phyloP scores from a whole-genome alignment of 2,888 invertebrate species.

The Calliopum simillimum region DNA sequence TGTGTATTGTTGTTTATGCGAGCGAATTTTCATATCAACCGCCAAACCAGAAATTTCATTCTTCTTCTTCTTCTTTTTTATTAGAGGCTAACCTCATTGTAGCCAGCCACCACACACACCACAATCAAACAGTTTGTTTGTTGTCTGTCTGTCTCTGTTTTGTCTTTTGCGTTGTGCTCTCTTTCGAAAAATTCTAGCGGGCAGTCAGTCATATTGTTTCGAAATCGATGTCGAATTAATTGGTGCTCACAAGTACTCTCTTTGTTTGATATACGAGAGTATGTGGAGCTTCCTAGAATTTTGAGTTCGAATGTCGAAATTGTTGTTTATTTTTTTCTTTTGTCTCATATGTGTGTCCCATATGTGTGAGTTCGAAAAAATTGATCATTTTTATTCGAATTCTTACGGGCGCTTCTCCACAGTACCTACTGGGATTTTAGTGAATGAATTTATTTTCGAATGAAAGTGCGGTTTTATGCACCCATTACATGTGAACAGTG shows the following conservation, averaged over 20 bases:
- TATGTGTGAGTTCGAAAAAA: neutral
- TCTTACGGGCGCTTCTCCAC: neutral
- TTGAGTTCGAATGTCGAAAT: neutral
- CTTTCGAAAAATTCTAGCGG: neutral
- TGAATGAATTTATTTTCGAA: constrained; percentile 31
- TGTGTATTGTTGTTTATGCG: constrained; percentile 6
- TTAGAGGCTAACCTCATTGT: constrained; percentile 19
- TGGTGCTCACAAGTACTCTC: constrained; percentile 1
- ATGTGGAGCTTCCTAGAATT: neutral
- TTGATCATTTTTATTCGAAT: constrained; percentile 5
- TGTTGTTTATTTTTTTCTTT: neutral
- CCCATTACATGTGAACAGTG: no score
- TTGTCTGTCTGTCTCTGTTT: constrained; percentile 1
- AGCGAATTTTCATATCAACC: constrained; percentile 29
- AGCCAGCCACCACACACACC: no score
- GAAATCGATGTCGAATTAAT: neutral
- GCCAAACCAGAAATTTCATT: constrained; percentile 13
- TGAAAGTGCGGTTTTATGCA: neutral
- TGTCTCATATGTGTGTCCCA: neutral
- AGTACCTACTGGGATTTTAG: constrained; percentile 3
- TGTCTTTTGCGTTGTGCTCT: neutral
- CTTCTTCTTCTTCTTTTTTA: neutral
- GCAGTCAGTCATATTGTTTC: no score
- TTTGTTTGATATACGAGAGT: neutral
- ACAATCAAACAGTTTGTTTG: constrained; percentile 9